phyloP scores from a whole-genome alignment of 2,113 vertebrate genomes.

The Aleadryas rufinucha region DNA sequence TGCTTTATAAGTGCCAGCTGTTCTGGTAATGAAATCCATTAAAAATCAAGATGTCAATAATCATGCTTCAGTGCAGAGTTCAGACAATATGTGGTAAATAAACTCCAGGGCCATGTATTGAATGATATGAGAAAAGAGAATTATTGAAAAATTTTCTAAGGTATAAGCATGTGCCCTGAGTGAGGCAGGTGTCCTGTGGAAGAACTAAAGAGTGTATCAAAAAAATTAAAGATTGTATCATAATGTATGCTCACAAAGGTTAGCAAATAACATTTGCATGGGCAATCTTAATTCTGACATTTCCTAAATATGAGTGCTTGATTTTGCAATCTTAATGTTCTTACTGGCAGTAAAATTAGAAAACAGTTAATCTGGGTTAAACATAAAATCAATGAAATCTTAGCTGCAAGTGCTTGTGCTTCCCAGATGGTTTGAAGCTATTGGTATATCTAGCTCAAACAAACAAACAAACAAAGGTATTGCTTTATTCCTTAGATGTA shows the following conservation, averaged over 20 bases:
- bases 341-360: background rate
- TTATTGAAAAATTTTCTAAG: background rate
- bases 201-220: background rate
- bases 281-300: background rate
- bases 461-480: background rate
- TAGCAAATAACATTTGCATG: background rate
- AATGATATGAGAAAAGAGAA: background rate
- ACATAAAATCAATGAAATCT: background rate
- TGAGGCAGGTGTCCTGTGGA: background rate
- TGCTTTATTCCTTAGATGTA: background rate
- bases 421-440: background rate
- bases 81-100: background rate
- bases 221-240: background rate
- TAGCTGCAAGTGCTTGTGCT: background rate
- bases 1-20: background rate
- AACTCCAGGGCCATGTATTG: background rate
- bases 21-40: background rate
- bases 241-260: background rate
- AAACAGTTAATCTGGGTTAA: background rate
- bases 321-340: background rate
- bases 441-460: background rate
- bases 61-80: background rate
- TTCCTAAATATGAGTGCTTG: background rate
- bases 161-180: background rate
- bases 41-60: background rate